Percentiles rank a stretch among this genome's conserved stretches.
phyloP scores from a whole-genome alignment of 2,797 vertebrate species.

The Amniataba percoides region DNA sequence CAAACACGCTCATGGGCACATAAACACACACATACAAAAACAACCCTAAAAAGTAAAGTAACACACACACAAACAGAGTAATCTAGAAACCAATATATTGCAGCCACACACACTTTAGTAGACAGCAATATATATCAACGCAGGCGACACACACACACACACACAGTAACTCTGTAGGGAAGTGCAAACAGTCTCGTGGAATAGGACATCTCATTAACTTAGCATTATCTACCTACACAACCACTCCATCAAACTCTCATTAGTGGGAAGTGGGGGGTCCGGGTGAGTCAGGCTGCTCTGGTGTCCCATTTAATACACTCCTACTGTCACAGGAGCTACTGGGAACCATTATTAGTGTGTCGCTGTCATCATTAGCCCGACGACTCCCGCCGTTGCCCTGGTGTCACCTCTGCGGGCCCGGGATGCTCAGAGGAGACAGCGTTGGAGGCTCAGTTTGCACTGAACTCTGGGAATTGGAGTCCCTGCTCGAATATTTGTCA shows the following conservation, averaged over 20 bases:
- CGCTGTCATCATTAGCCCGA: conserved; percentile 73
- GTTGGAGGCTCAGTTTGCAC: not conserved
- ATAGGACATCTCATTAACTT: conserved; percentile 77
- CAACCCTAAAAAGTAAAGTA: not conserved
- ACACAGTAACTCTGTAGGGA: conserved; percentile 58
- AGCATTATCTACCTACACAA: conserved; percentile 73
- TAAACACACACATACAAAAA: not conserved
- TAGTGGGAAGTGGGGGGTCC: conserved; percentile 55
- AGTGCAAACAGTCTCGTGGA: conserved; percentile 65
- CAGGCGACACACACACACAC: conserved; percentile 20
- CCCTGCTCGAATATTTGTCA: not conserved
- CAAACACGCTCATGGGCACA: not conserved
- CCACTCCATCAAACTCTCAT: conserved; percentile 79
- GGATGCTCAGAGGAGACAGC: not conserved
- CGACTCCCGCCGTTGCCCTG: not conserved
- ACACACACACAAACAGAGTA: not conserved
- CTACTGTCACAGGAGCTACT: conserved; percentile 69
- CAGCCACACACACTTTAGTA: conserved; percentile 22
- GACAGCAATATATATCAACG: conserved; percentile 53
- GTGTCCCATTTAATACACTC: conserved; percentile 75
- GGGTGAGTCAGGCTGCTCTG: conserved; percentile 57
- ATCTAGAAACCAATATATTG: conserved; percentile 19
- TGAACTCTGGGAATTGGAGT: conserved; percentile 7
- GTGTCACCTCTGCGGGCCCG: conserved; percentile 33
- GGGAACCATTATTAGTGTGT: conserved; percentile 73